A percentile compares a stretch with the other conserved stretches of the same genome.
Conservation (phyloP, 2,888 invertebrate genomes). For the Pantelozetes paolii region DNA sequence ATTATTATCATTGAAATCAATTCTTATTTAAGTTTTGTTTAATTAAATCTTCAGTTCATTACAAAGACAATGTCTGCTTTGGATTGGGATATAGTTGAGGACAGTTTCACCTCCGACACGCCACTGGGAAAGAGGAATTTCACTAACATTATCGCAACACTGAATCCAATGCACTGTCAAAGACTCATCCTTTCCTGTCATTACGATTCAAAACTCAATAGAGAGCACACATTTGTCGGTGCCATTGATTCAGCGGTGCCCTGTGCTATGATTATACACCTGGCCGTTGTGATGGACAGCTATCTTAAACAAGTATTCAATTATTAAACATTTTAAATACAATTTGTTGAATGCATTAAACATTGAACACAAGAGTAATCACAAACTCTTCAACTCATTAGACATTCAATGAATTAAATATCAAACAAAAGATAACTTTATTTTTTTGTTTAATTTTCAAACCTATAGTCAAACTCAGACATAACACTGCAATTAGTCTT, state of each 20-base stretch:
- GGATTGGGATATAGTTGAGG: slow-evolving; percentile 72
- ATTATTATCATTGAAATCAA: not conserved
- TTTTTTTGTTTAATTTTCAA: too few relatives aligned
- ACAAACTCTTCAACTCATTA: too few relatives aligned
- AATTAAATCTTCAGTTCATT: not conserved
- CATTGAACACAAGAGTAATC: too few relatives aligned
- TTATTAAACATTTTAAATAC: too few relatives aligned
- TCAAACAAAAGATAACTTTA: too few relatives aligned
- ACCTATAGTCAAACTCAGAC: not conserved
- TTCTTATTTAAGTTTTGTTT: not conserved
- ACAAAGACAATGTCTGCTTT: slow-evolving; percentile 61
- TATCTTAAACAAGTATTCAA: slow-evolving; percentile 56
- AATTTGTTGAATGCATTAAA: too few relatives aligned
- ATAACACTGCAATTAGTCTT: slow-evolving; percentile 37
- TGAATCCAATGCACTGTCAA: slow-evolving; percentile 69
- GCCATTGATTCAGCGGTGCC: slow-evolving; percentile 96
- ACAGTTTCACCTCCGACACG: slow-evolving; percentile 67
- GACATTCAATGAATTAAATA: not conserved
- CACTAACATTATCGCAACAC: slow-evolving; percentile 76
- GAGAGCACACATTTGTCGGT: slow-evolving; percentile 61
- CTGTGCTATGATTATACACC: slow-evolving; percentile 81
- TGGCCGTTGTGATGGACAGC: slow-evolving; percentile 57
- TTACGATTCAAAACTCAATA: slow-evolving; percentile 82
- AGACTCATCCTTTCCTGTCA: slow-evolving; percentile 77
- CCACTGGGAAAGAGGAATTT: slow-evolving; percentile 75